A percentile compares a stretch with the other conserved stretches of the same genome.
phyloP scores from a whole-genome alignment of 53 echinoderm and acorn worm species.

The Holothuria leucospilota region DNA sequence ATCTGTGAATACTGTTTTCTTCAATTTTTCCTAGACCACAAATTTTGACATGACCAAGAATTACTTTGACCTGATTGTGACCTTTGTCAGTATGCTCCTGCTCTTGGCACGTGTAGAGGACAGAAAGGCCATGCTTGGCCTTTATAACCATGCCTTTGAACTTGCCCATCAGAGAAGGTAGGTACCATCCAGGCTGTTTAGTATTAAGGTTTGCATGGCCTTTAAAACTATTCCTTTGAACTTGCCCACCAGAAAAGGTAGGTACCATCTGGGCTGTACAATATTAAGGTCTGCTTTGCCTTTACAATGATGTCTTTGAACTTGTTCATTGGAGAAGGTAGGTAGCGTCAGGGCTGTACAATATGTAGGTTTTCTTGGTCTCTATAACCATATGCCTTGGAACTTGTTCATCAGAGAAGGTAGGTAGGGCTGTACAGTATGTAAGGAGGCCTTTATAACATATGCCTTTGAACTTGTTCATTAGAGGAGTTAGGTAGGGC shows the following conservation, averaged over 20 bases:
- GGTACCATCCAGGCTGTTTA: not conserved
- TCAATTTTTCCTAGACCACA: constrained; percentile 66
- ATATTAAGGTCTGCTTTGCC: constrained; percentile 63
- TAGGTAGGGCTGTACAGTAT: too few relatives aligned
- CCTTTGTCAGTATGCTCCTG: constrained; percentile 78
- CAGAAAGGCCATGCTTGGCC: constrained; percentile 94
- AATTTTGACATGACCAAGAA: constrained; percentile 98
- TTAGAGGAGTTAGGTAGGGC: too few relatives aligned
- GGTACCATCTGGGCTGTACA: not conserved
- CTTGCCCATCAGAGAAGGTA: constrained; percentile 88
- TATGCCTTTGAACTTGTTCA: too few relatives aligned
- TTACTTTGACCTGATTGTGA: constrained; percentile 88
- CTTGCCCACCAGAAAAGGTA: constrained; percentile 87
- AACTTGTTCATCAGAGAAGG: too few relatives aligned
- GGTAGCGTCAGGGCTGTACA: not conserved
- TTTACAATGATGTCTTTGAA: constrained; percentile 67
- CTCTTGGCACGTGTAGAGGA: constrained; percentile 91
- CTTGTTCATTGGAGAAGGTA: constrained; percentile 65
- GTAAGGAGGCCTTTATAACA: too few relatives aligned
- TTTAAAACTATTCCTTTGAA: constrained; percentile 93
- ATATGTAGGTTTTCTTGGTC: constrained; percentile 54
- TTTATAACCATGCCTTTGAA: constrained; percentile 95
- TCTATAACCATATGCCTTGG: too few relatives aligned
- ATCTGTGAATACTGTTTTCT: too few relatives aligned
- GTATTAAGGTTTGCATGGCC: constrained; percentile 65